phyloP scores from a whole-genome alignment of 37 sponge, comb jelly and placozoan species.

The Eunapius fragilis region DNA sequence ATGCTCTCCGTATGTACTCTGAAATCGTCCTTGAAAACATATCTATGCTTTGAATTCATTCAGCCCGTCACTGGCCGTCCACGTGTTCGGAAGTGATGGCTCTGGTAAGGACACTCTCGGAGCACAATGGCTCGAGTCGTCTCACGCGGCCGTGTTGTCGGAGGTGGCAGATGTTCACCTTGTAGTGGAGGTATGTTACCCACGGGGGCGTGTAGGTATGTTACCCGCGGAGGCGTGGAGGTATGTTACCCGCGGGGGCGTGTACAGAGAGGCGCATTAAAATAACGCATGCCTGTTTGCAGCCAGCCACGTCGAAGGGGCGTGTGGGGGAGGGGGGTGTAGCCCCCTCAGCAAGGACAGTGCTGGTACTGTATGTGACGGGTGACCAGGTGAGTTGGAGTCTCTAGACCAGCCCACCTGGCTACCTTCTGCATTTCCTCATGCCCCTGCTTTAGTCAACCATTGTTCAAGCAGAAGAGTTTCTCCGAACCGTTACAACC shows the following conservation, averaged over 20 bases:
- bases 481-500: background rate
- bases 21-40: too few species aligned
- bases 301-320: background rate
- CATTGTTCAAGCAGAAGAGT: background rate
- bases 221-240: conserved; percentile 4
- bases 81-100: conserved; percentile 54
- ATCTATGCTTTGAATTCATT: too few species aligned
- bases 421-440: background rate
- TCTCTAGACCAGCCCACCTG: background rate
- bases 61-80: conserved; percentile 36
- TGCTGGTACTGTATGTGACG: background rate
- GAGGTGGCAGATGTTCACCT: conserved; percentile 64
- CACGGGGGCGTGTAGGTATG: too few species aligned
- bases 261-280: background rate
- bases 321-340: background rate
- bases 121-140: conserved; percentile 48
- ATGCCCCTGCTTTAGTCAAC: background rate
- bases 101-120: conserved; percentile 56
- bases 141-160: conserved; percentile 30
- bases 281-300: background rate
- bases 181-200: conserved; percentile 18
- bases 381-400: background rate
- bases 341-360: background rate
- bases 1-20: background rate
- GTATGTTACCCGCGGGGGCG: conserved; percentile 3